These are phyloP conservation scores for Aurelia sp. DNA, from an alignment of 30 jellyfish, hydroid and myxozoan species.

Conservation along the genomic window DNA sequence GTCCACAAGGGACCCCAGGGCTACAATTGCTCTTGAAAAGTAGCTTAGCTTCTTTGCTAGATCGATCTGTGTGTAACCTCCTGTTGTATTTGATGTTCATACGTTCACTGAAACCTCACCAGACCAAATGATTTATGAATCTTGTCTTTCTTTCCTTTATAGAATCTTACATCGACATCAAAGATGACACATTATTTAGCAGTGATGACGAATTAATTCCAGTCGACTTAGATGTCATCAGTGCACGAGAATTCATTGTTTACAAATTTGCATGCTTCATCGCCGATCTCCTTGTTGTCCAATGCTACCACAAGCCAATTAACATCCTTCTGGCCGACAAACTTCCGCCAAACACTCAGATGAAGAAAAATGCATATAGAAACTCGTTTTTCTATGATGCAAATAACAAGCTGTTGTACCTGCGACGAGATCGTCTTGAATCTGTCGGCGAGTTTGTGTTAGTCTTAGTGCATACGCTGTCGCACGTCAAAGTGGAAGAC, in stretches of 20 bases:
- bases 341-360: slow-evolving; percentile 82
- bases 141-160: background rate
- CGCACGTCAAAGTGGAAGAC: slow-evolving; percentile 87
- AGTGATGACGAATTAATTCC: slow-evolving; percentile 93
- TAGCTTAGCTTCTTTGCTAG: too few species aligned
- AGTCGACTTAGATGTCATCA: slow-evolving; percentile 82
- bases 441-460: slow-evolving; percentile 94
- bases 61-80: too few species aligned
- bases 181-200: slow-evolving; percentile 75
- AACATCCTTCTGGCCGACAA: slow-evolving; percentile 89
- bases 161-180: slow-evolving; percentile 66
- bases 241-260: slow-evolving; percentile 94
- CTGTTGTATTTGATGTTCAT: background rate
- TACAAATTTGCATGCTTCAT: slow-evolving; percentile 89
- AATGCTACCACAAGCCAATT: slow-evolving; percentile 90
- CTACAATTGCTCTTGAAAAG: too few species aligned
- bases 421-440: slow-evolving; percentile 85
- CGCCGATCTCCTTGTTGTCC: slow-evolving; percentile 88
- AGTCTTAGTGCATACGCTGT: slow-evolving; percentile 89
- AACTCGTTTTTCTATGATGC: slow-evolving; percentile 92
- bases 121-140: background rate
- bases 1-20: too few species aligned
- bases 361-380: slow-evolving; percentile 83
- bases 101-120: background rate
- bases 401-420: slow-evolving; percentile 82